These are phyloP conservation scores for Pseudocheirus occidentalis DNA, from an alignment of 2,797 vertebrate species.

Conservation along the genomic window DNA sequence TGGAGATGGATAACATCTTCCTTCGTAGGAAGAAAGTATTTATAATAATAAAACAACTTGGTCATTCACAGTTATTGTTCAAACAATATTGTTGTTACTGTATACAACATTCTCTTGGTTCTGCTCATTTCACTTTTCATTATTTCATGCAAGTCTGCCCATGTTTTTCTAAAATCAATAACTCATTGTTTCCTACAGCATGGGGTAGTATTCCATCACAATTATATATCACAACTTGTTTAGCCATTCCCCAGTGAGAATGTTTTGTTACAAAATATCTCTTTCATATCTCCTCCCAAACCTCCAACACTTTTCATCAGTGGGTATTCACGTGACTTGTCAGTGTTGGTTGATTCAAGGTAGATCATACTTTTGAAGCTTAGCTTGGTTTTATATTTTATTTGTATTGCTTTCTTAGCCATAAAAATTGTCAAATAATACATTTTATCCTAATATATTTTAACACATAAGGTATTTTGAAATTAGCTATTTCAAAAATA, in stretches of 20 bases:
- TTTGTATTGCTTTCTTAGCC: neutral
- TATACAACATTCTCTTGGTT: neutral
- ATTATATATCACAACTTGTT: neutral
- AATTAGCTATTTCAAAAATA: neutral
- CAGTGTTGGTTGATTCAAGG: neutral
- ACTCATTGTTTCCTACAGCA: neutral
- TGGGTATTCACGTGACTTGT: neutral
- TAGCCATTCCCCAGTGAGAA: too few relatives aligned
- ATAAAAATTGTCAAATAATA: neutral
- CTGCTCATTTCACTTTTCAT: neutral
- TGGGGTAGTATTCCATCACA: neutral
- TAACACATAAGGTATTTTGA: neutral
- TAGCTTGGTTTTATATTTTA: neutral
- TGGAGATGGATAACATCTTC: neutral
- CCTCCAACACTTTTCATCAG: neutral
- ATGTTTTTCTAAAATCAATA: neutral
- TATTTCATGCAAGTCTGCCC: neutral
- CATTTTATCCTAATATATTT: neutral
- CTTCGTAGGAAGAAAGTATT: neutral
- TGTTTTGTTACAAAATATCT: neutral
- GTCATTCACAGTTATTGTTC: neutral
- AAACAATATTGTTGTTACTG: too few relatives aligned
- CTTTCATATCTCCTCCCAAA: neutral
- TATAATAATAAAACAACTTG: neutral
- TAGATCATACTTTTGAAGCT: neutral